Evolutionary conservation across 2,888 invertebrate species (phyloP), one percentile per base, ranked within the genome.

Genomic region (Stenodema calcarata): DNA sequence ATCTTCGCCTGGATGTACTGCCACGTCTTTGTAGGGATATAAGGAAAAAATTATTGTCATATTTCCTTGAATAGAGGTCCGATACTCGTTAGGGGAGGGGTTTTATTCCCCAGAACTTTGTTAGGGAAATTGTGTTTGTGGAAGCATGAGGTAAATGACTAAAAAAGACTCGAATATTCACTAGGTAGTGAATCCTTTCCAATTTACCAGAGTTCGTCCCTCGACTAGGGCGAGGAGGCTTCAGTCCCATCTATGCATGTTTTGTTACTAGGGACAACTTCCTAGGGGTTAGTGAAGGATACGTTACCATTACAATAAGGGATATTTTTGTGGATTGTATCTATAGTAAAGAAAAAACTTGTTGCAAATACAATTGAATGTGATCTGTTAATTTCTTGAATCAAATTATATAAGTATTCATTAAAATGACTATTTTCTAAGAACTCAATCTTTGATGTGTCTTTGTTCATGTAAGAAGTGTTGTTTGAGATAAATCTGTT

Each of bases 371-470:
- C 62, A 47, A 54, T 28, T 80, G 50, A 30, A 82, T 82, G 82
- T 82, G 82, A 82, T 82, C 82, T 82, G 82, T 82, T 82, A 69
- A 82, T 82, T 82, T 82, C 82, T 82, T 69, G 16, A 82, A 82
- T 82, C 69, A 69, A 62, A 42, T 82, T 82, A 80, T 80, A 82
- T 82, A 82, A 69, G 82, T 82, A 69, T 82, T 82, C 69, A 82
- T 82, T 69, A 82, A 44, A 82, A 82, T 62, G 82, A 82, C 69
- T 82, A 82, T 82, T 82, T 82, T 78, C 62, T 35, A 69, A 50
- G 80, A 69, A 82, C 82, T 69, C 42, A 80, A 80, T 62, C 41
- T 54, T 82, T 69, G 69, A 69, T 69, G 69, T 82, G 69, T 41
- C n/a, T 23, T 16, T 30, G 42, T 80, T 47, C 9, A 50, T 80